Conservation (phyloP, 1,140 invertebrate genomes). For the Epicauta chinensis region DNA sequence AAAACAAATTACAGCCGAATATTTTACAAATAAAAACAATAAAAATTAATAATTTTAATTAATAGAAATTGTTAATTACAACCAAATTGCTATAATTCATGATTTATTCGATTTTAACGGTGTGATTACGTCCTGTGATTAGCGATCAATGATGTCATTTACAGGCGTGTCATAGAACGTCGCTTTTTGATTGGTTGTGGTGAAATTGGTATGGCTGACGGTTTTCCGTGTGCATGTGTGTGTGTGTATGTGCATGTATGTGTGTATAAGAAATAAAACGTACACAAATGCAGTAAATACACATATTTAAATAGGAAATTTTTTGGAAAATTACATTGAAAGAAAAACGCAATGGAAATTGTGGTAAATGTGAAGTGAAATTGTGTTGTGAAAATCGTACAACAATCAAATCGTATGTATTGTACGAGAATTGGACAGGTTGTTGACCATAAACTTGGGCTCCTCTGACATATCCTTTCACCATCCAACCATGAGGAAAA, state of each 20-base stretch:
- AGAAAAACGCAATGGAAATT: too few relatives aligned
- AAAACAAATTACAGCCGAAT: too few relatives aligned
- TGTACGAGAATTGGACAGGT: constrained; percentile 22
- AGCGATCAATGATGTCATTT: constrained; percentile 16
- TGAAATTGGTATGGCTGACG: constrained; percentile 42
- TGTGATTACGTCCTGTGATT: too few relatives aligned
- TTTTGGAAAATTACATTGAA: background rate
- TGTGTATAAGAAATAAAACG: background rate
- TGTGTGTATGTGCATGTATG: background rate
- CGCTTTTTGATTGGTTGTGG: constrained; percentile 21
- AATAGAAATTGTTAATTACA: too few relatives aligned
- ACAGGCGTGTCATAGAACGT: constrained; percentile 35
- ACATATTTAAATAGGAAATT: background rate
- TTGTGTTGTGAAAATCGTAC: too few relatives aligned
- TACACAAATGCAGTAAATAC: background rate
- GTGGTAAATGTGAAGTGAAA: too few relatives aligned
- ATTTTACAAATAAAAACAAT: too few relatives aligned
- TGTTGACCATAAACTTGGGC: constrained; percentile 35
- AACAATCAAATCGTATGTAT: too few relatives aligned
- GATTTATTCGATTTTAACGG: too few relatives aligned
- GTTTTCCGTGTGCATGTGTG: constrained; percentile 11
- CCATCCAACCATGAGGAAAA: constrained; percentile 26
- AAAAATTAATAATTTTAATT: too few relatives aligned
- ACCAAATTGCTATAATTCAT: too few relatives aligned
- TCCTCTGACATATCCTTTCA: constrained; percentile 38